A percentile compares a stretch with the other conserved stretches of the same genome.
These are phyloP conservation scores for Esox masquinongy DNA, from an alignment of 2,797 vertebrate genomes.

Conservation along the genomic window DNA sequence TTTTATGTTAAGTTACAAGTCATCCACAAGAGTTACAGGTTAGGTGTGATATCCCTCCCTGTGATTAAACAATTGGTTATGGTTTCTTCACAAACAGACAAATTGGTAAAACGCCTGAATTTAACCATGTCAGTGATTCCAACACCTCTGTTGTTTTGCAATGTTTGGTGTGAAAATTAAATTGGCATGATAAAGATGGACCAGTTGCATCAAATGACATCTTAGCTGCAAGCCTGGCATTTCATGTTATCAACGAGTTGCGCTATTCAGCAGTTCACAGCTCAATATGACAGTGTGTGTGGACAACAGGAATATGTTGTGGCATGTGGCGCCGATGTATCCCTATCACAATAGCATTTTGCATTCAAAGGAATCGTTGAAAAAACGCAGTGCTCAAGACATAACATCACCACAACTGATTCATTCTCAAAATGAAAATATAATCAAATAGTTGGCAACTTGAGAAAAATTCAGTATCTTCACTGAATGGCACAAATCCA, in stretches of 20 bases:
- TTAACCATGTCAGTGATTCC: neutral
- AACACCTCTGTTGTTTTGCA: neutral
- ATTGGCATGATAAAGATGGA: slow-evolving; percentile 6
- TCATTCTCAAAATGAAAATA: neutral
- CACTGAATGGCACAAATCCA: neutral
- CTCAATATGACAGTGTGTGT: neutral
- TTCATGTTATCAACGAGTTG: slow-evolving; percentile 2
- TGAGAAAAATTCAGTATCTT: neutral
- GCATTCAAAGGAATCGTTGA: neutral
- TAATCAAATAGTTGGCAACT: neutral
- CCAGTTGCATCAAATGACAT: neutral
- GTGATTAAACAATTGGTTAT: neutral
- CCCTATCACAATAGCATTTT: slow-evolving; percentile 1
- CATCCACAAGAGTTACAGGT: neutral
- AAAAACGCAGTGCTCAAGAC: neutral
- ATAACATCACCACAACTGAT: neutral
- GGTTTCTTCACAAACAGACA: neutral
- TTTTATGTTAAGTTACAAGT: neutral
- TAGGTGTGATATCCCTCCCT: neutral
- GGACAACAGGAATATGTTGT: neutral
- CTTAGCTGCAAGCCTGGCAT: neutral
- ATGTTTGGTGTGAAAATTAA: neutral
- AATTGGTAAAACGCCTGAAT: neutral
- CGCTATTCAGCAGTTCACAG: too few relatives aligned
- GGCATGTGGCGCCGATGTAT: neutral